Conservation (phyloP, 2,888 invertebrate genomes). For the Stenoptilia bipunctidactyla region DNA sequence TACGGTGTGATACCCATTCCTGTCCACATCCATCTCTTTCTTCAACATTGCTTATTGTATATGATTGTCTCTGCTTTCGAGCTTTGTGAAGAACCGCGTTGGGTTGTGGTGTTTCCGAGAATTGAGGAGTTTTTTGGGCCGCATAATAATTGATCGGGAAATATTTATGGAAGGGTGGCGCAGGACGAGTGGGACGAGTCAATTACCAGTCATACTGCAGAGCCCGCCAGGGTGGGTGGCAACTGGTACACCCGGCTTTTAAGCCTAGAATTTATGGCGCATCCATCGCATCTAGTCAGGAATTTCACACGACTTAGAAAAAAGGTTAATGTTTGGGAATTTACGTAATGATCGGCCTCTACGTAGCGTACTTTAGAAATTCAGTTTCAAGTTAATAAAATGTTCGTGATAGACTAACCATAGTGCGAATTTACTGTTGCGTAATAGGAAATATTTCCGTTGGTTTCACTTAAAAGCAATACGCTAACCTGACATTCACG, state of each 20-base stretch:
- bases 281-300: slow-evolving; percentile 27
- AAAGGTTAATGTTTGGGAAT: too few relatives aligned
- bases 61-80: slow-evolving; percentile 1
- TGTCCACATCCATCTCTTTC: slow-evolving; percentile 31
- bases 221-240: slow-evolving; percentile 51
- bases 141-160: slow-evolving; percentile 70
- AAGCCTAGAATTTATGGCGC: slow-evolving; percentile 48
- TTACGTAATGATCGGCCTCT: too few relatives aligned
- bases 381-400: too few relatives aligned
- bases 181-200: slow-evolving; percentile 59
- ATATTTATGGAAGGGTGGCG: slow-evolving; percentile 68
- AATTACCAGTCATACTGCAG: slow-evolving; percentile 62
- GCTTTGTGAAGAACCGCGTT: slow-evolving; percentile 63
- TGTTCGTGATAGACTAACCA: too few relatives aligned
- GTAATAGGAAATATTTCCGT: too few relatives aligned
- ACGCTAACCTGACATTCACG: too few relatives aligned
- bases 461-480: too few relatives aligned
- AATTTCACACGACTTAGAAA: slow-evolving; percentile 40
- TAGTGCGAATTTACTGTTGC: too few relatives aligned
- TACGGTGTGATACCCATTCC: slow-evolving; percentile 53
- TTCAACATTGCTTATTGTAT: neutral
- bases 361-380: too few relatives aligned
- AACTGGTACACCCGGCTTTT: too few relatives aligned
- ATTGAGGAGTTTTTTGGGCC: slow-evolving; percentile 64
- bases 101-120: slow-evolving; percentile 49